Base-by-base conservation (phyloP, 2,797 vertebrate genomes). In the Helostoma temminkii region DNA sequence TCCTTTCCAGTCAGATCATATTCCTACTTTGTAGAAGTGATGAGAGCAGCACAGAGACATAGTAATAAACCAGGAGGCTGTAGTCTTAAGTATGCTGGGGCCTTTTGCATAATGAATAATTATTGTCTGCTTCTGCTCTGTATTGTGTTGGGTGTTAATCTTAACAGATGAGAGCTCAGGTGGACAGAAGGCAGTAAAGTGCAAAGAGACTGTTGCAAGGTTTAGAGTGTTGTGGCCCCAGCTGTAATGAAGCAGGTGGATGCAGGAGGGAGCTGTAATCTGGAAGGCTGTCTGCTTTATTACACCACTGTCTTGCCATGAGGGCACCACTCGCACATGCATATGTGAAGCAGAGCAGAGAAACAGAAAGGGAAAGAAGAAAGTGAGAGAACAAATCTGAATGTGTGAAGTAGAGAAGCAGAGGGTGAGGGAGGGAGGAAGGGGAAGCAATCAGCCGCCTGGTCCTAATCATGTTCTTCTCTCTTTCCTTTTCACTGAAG, bases 181-280 rank as follows among this genome's bases (percentile, higher is more conserved):
- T 89, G 85, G 84, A 85, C 86, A 78, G 84, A 82, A 66, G 83
- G 81, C 69, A 59, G 84, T 76, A 75, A 79, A 79, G 73, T 83
- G 77, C 68, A 36, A 21, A 7, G 55, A 71, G 74, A 68, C 67
- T 75, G 78, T 62, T 66, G 66, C 63, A n/a, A 75, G 77, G 63
- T 82, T 84, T 84, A 76, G 74, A 57, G 73, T 2, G 69, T 74
- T 47, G 71, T 55, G 76, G 80, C 77, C 82, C 73, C 79, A 58
- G 65, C 77, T 80, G 75, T 82, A 84, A 86, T 81, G 81, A 91
- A 89, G 73, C 85, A 86, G 81, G 85, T 83, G 88, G 79, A 76
- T 76, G 68, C 42, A 76, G 64, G 58, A 66, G 76, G 75, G 82
- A 55, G 65, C 68, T 58, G 73, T 88, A 84, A 89, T 86, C 73